Conservation (phyloP, 37 sponge, comb jelly and placozoan genomes). For the Hexactinellida sp. region DNA sequence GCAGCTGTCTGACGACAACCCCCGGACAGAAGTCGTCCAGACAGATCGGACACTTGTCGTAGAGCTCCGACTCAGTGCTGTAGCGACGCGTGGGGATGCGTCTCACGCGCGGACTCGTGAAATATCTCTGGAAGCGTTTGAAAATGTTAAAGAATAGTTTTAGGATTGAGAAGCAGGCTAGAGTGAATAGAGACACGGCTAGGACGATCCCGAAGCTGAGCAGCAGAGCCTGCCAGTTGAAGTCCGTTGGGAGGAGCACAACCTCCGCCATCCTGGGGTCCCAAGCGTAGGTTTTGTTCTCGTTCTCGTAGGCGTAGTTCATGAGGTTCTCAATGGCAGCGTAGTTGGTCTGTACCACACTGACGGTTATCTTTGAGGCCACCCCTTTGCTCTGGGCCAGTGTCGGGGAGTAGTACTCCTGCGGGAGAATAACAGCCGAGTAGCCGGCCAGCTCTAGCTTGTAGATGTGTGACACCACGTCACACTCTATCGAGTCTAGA, state of each 20-base stretch:
- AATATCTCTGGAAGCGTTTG: not conserved
- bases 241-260: not conserved
- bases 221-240: slow-evolving; percentile 12
- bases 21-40: not conserved
- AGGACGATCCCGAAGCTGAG: not conserved
- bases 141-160: not conserved
- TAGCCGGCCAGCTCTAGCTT: not conserved
- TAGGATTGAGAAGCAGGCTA: not conserved
- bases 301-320: slow-evolving; percentile 3
- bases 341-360: not conserved
- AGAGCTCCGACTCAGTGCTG: not conserved
- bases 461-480: not conserved
- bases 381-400: not conserved
- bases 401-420: not conserved
- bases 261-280: not conserved
- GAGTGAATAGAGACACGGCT: not conserved
- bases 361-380: not conserved
- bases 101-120: not conserved
- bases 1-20: not conserved
- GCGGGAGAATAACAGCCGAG: not conserved
- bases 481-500: not conserved
- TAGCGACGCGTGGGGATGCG: not conserved
- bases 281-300: not conserved
- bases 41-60: not conserved
- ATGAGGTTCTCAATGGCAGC: not conserved